These are phyloP conservation scores for Oncorhynchus clarkii DNA, from an alignment of 2,113 vertebrate genomes.

Conservation along the genomic window DNA sequence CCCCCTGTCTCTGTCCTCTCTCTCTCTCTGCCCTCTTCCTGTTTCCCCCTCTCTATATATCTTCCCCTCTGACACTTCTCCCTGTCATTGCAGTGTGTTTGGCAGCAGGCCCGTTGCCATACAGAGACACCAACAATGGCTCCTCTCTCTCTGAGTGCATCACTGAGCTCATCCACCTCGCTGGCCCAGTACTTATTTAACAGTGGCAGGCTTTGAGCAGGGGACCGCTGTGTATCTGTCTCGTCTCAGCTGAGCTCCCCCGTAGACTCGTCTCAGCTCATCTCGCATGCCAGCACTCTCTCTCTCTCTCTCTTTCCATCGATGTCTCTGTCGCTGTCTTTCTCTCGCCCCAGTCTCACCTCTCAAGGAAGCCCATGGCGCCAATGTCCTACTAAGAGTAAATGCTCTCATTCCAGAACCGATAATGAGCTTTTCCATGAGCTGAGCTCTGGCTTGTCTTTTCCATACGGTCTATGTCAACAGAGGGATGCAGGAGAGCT, in stretches of 20 bases:
- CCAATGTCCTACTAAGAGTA: conserved; percentile 18
- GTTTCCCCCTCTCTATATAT: conserved; percentile 7
- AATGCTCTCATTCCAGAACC: conserved; percentile 17
- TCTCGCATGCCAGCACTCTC: background rate
- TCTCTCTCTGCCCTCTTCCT: conserved; percentile 29
- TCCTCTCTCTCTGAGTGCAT: conserved; percentile 31
- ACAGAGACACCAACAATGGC: conserved; percentile 65
- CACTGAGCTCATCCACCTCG: background rate
- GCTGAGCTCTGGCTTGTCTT: conserved; percentile 24
- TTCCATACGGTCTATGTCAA: background rate
- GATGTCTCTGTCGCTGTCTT: background rate
- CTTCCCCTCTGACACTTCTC: conserved; percentile 21
- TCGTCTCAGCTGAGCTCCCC: conserved; percentile 35
- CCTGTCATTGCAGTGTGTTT: conserved; percentile 59
- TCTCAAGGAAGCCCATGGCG: background rate
- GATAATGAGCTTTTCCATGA: conserved; percentile 29
- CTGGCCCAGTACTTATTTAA: conserved; percentile 58
- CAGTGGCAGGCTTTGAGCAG: conserved; percentile 49
- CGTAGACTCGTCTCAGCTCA: conserved; percentile 28
- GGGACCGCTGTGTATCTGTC: conserved; percentile 41
- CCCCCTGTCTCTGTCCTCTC: background rate
- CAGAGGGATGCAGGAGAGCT: conserved; percentile 10
- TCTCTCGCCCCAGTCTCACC: background rate
- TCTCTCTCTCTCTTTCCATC: background rate
- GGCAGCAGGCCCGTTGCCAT: conserved; percentile 60